Conservation (phyloP, 1,140 invertebrate genomes). For the Ctenoplectra terminalis region DNA sequence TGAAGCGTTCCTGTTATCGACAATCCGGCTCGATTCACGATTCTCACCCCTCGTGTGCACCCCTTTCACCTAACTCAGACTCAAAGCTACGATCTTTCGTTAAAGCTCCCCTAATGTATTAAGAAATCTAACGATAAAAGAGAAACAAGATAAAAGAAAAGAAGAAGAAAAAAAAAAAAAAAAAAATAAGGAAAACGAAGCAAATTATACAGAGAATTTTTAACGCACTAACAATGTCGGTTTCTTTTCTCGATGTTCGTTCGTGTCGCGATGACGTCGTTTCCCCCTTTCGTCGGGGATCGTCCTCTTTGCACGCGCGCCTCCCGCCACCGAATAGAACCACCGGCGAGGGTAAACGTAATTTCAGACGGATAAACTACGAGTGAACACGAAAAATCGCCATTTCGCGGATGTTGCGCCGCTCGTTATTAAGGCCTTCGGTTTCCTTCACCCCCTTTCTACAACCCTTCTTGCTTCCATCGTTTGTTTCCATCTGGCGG, state of each 20-base stretch:
- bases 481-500: slow-evolving; percentile 39
- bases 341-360: slow-evolving; percentile 69
- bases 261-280: slow-evolving; percentile 34
- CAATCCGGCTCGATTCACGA: slow-evolving; percentile 13
- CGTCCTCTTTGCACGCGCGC: slow-evolving; percentile 58
- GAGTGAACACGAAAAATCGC: slow-evolving; percentile 78
- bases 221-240: background rate
- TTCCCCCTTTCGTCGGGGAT: slow-evolving; percentile 37
- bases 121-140: background rate
- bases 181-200: background rate
- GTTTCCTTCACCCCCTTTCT: slow-evolving; percentile 50
- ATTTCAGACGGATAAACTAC: slow-evolving; percentile 76
- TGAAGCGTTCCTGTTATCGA: slow-evolving; percentile 32
- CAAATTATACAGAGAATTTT: background rate
- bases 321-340: slow-evolving; percentile 53
- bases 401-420: slow-evolving; percentile 75
- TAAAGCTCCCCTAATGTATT: background rate
- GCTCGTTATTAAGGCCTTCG: slow-evolving; percentile 74
- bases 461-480: background rate
- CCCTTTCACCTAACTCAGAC: background rate
- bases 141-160: no score
- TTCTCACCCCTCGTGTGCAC: background rate
- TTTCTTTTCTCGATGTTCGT: slow-evolving; percentile 14
- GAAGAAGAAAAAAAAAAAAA: background rate
- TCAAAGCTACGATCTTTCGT: background rate